Percentiles rank a stretch among this genome's conserved stretches.
phyloP scores from a whole-genome alignment of 1,140 invertebrate species.

The Temnothorax longispinosus region DNA sequence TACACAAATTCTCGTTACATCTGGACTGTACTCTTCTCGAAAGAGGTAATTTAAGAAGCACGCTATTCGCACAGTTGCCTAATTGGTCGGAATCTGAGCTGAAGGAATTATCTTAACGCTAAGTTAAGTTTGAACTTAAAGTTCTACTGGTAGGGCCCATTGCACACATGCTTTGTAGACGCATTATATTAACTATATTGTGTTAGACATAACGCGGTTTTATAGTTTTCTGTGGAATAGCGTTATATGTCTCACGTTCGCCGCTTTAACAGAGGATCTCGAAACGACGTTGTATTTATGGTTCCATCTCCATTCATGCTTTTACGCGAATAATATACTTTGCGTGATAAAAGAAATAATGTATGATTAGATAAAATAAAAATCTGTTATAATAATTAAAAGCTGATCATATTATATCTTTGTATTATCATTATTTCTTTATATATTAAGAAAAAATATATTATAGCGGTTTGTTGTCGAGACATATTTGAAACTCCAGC shows the following conservation, averaged over 20 bases:
- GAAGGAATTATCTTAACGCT: not conserved
- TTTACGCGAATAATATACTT: not conserved
- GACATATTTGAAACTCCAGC: not conserved
- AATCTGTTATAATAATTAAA: not conserved
- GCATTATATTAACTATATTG: conserved; percentile 17
- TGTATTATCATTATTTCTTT: too few species aligned
- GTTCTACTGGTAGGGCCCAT: not conserved
- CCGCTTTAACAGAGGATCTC: not conserved
- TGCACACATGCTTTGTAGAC: not conserved
- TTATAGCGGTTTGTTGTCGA: not conserved
- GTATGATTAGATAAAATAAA: not conserved
- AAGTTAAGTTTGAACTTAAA: not conserved
- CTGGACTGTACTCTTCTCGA: not conserved
- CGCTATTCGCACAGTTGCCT: not conserved
- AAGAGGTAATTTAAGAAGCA: not conserved
- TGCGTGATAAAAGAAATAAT: not conserved
- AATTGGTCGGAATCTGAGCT: not conserved
- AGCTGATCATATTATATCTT: too few species aligned
- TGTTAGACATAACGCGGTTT: conserved; percentile 7
- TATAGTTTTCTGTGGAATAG: not conserved
- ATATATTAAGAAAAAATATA: not conserved
- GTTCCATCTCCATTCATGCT: not conserved
- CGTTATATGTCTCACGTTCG: not conserved
- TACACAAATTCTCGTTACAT: not conserved
- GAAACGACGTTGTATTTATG: conserved; percentile 16